phyloP scores from a whole-genome alignment of 2,113 vertebrate genomes.

The Notechis scutatus region DNA sequence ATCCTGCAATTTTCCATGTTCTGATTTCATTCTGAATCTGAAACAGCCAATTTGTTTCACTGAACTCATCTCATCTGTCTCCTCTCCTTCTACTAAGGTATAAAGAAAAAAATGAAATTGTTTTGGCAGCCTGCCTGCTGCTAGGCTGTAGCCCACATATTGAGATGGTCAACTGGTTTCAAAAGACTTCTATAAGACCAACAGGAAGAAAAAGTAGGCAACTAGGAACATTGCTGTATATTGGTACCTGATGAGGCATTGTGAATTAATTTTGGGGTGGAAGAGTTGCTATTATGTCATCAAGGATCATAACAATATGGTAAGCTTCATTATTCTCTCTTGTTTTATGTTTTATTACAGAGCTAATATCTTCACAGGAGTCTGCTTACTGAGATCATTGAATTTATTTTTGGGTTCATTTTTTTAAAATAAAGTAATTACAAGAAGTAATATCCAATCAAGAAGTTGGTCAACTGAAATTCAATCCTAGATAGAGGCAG shows the following conservation, averaged over 20 bases:
- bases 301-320: background rate
- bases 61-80: background rate
- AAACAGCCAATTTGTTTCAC: conserved; percentile 1
- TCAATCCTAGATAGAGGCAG: no score
- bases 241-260: conserved; percentile 40
- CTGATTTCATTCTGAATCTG: background rate
- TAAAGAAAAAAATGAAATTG: no score
- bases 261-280: conserved; percentile 20
- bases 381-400: background rate
- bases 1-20: background rate
- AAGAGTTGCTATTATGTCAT: background rate
- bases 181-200: conserved; percentile 15
- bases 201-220: conserved; percentile 25
- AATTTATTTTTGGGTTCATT: background rate
- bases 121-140: background rate
- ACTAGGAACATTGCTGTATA: conserved; percentile 30
- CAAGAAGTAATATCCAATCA: background rate
- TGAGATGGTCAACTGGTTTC: background rate
- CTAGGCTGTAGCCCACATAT: no score
- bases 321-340: background rate
- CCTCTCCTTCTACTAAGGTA: background rate
- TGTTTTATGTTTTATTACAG: background rate
- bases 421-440: background rate
- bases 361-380: background rate
- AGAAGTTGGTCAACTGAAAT: background rate